Percentiles rank a stretch among this genome's conserved stretches.
Evolutionary conservation across 2,113 vertebrate genomes (phyloP).

Genomic region (Lepisosteus osseus): DNA sequence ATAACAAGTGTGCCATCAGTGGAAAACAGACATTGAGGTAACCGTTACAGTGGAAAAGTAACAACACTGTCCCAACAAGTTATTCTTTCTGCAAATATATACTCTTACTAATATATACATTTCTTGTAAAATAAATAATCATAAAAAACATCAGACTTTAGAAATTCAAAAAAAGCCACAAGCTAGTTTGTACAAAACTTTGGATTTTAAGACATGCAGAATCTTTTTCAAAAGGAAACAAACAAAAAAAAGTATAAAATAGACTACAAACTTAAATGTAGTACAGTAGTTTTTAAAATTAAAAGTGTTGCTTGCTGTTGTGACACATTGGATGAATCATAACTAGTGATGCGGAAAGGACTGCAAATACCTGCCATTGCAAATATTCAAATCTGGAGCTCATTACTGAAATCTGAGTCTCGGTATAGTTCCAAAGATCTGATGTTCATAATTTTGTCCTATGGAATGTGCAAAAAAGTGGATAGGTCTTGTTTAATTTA

Average conservation of each 20-base stretch:
- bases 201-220: constrained; percentile 74
- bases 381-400: too few relatives aligned
- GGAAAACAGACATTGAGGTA: constrained; percentile 74
- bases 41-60: constrained; percentile 69
- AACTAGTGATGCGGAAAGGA: neutral
- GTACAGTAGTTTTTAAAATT: constrained; percentile 28
- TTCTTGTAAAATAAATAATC: constrained; percentile 88
- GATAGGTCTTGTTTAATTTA: too few relatives aligned
- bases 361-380: too few relatives aligned
- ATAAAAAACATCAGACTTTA: constrained; percentile 77
- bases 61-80: constrained; percentile 68
- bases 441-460: too few relatives aligned
- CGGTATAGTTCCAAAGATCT: too few relatives aligned
- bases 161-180: constrained; percentile 60
- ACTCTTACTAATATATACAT: constrained; percentile 87
- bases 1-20: constrained; percentile 70
- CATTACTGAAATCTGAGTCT: too few relatives aligned
- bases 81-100: constrained; percentile 79
- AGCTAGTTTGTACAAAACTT: constrained; percentile 83
- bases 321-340: constrained; percentile 17
- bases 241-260: constrained; percentile 18
- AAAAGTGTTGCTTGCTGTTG: constrained; percentile 34
- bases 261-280: constrained; percentile 36
- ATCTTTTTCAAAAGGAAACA: constrained; percentile 44
- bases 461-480: too few relatives aligned